Conservation (phyloP, 2,888 invertebrate species). For the Norana najaformis region DNA sequence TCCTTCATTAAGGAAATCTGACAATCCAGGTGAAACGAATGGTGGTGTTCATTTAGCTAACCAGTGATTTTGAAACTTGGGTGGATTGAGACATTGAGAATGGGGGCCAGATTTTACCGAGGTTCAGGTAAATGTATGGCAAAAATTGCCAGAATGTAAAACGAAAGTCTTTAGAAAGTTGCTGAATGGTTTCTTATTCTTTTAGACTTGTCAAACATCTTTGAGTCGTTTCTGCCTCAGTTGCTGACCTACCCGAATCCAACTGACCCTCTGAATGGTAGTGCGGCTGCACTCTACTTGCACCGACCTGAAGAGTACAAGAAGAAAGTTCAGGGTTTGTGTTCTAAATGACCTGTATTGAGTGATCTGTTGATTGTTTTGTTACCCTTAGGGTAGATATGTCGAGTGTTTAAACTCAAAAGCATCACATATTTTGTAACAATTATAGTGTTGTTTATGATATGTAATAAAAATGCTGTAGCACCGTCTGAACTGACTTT, state of each 20-base stretch:
- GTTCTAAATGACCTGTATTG: not conserved
- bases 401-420: not conserved
- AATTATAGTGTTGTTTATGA: not conserved
- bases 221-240: conserved; percentile 99
- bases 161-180: not conserved
- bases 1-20: not conserved
- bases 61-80: not conserved
- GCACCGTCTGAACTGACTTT: too few species aligned
- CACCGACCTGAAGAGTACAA: conserved; percentile 99
- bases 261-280: conserved; percentile 97
- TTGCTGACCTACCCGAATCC: conserved; percentile 99
- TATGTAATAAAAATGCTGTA: not conserved
- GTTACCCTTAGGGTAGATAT: not conserved
- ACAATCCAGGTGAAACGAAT: not conserved
- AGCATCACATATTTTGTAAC: too few species aligned
- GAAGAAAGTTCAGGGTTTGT: conserved; percentile 85
- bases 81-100: not conserved
- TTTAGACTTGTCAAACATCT: conserved; percentile 96
- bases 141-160: not conserved
- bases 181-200: conserved; percentile 35
- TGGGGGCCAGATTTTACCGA: not conserved
- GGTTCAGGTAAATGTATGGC: not conserved
- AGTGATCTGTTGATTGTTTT: not conserved
- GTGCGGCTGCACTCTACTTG: conserved; percentile 98
- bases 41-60: not conserved